Evolutionary conservation across 2,888 invertebrate species (phyloP).

Genomic region (Luperina testacea): DNA sequence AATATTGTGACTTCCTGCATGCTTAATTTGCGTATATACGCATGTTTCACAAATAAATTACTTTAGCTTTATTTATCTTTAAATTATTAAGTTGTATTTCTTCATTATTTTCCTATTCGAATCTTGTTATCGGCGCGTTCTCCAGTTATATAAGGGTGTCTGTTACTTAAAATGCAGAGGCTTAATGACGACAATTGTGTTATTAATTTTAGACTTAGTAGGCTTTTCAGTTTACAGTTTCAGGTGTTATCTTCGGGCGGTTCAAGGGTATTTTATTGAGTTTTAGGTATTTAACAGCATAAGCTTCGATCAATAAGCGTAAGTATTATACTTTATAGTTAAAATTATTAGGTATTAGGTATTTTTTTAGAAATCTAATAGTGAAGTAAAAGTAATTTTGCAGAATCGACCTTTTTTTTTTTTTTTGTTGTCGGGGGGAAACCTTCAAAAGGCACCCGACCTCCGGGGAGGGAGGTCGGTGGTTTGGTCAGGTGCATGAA

Average conservation of each 20-base stretch:
- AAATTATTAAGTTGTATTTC: constrained; percentile 13
- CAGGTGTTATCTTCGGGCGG: constrained; percentile 16
- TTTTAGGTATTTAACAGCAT: constrained; percentile 23
- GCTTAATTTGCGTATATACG: no score
- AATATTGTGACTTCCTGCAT: no score
- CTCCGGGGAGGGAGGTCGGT: no score
- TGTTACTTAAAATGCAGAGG: constrained; percentile 43
- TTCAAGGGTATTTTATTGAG: constrained; percentile 11
- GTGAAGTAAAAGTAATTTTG: no score
- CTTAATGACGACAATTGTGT: constrained; percentile 50
- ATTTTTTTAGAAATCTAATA: background rate
- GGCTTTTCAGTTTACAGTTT: constrained; percentile 49
- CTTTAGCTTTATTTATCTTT: no score
- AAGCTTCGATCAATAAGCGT: background rate
- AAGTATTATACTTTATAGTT: background rate
- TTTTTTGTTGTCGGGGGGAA: no score
- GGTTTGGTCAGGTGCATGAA: background rate
- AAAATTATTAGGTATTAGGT: background rate
- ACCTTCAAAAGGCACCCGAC: no score
- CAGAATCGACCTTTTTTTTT: no score
- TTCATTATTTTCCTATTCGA: background rate
- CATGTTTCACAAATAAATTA: no score
- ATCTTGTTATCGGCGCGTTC: constrained; percentile 36
- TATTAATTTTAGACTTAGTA: constrained; percentile 52
- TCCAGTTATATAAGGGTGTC: constrained; percentile 43